Evolutionary conservation across 1,140 invertebrate genomes (phyloP), one percentile per base, ranked within the genome.

Genomic region (Idris sp.): DNA sequence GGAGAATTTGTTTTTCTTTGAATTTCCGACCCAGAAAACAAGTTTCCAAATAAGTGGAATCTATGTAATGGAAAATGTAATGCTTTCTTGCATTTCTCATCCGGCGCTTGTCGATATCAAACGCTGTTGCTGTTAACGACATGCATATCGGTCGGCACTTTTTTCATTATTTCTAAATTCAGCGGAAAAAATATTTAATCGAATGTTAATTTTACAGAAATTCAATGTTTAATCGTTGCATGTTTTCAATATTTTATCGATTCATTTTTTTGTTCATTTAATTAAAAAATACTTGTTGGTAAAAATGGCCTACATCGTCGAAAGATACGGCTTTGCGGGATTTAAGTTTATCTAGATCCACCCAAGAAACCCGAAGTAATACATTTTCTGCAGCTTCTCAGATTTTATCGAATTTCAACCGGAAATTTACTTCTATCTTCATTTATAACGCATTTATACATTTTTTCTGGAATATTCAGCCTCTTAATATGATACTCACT

Each of bases 281-380:
- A 22, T 22, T 6, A 6, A 6, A 22, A 22, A 22, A 22, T n/a
- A 22, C 19, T 22, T 22, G 19, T 4, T 4, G 19, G 2, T 4
- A 33, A 22, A 48, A 19, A 35, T 25, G 26, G 28, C 22, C 2
- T 43, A 48, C 22, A 41, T 7, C 38, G 4, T 26, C 69, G 33
- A 53, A 67, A 67, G 71, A 56, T 74, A 56, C 31, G 61, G 62
- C 61, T 74, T 74, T 67, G 71, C 54, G 35, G 71, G 71, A 74
- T 74, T 74, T 74, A 67, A 54, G 54, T 49, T 74, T 74, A 74
- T 74, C 71, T 62, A 38, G 71, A 74, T 74, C 61, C 61, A 67
- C 61, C 61, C 49, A 30, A 61, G 48, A 56, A 74, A 62, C 54
- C 43, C 44, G 28, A 26, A 15, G 56, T 67, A 74, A 74, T 61